Evolutionary conservation across 2,888 invertebrate species (phyloP).

Genomic region (Leptinotarsa juncta): DNA sequence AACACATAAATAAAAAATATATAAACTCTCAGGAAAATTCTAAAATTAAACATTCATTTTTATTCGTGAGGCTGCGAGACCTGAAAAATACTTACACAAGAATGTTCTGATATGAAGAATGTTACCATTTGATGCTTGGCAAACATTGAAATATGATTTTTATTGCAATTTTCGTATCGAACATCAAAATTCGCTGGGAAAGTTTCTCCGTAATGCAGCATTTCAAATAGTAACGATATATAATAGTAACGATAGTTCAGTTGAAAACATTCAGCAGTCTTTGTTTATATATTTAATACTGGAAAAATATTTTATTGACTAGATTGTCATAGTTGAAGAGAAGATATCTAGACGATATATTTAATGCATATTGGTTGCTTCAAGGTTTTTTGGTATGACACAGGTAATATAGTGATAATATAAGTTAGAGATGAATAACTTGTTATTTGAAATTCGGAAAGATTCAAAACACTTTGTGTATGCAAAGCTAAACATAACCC

Average conservation of each 20-base stretch:
- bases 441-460: not conserved
- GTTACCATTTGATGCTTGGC: slow-evolving; percentile 5
- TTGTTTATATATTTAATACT: slow-evolving; percentile 52
- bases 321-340: slow-evolving; percentile 43
- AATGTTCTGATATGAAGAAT: slow-evolving; percentile 1
- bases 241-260: slow-evolving; percentile 2
- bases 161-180: not conserved
- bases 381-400: slow-evolving; percentile 4
- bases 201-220: not conserved
- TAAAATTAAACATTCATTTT: slow-evolving; percentile 18
- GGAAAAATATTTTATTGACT: slow-evolving; percentile 48
- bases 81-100: not conserved
- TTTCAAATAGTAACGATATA: not conserved
- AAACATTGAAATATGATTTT: not conserved
- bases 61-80: not conserved
- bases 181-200: not conserved
- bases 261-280: slow-evolving; percentile 49
- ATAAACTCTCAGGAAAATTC: slow-evolving; percentile 25
- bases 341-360: slow-evolving; percentile 16
- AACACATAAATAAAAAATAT: slow-evolving; percentile 24
- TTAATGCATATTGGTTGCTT: not conserved
- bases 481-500: slow-evolving; percentile 1
- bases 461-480: not conserved
- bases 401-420: slow-evolving; percentile 7
- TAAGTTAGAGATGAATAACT: not conserved